phyloP scores from a whole-genome alignment of 1,140 invertebrate species.

The Microplitis mediator region DNA sequence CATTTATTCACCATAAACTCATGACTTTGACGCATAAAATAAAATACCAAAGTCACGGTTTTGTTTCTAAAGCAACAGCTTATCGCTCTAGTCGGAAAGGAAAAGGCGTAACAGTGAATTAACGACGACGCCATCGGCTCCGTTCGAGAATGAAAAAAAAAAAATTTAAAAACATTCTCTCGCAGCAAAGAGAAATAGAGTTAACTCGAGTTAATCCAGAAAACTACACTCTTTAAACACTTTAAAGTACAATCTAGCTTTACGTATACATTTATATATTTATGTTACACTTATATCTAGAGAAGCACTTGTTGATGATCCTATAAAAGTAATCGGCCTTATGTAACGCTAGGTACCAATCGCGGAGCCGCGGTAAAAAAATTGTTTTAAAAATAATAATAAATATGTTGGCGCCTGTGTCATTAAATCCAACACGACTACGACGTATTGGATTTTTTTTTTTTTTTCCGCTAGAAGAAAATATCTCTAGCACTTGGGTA shows the following conservation, averaged over 20 bases:
- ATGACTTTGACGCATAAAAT: not conserved
- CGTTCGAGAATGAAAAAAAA: conserved; percentile 8
- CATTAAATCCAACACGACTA: conserved; percentile 27
- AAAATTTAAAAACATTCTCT: not conserved
- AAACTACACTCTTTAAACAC: not conserved
- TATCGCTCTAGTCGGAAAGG: not conserved
- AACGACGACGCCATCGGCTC: conserved; percentile 3
- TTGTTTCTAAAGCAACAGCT: not conserved
- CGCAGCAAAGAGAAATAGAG: not conserved
- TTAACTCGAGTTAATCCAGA: too few species aligned
- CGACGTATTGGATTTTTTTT: conserved; percentile 7
- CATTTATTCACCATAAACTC: not conserved
- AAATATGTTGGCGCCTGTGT: conserved; percentile 30
- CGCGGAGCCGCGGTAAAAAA: conserved; percentile 15
- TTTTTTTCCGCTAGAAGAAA: conserved; percentile 5
- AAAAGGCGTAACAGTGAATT: not conserved
- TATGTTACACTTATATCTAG: not conserved
- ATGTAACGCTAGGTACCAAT: conserved; percentile 23
- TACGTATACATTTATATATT: too few species aligned
- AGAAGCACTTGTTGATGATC: conserved; percentile 9
- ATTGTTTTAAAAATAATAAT: conserved; percentile 21
- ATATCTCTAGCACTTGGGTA: not conserved
- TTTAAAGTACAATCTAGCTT: too few species aligned
- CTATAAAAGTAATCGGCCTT: conserved; percentile 9
- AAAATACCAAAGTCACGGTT: not conserved